These are phyloP conservation scores for Pogonophryne albipinna DNA, from an alignment of 2,797 vertebrate species.

Conservation along the genomic window DNA sequence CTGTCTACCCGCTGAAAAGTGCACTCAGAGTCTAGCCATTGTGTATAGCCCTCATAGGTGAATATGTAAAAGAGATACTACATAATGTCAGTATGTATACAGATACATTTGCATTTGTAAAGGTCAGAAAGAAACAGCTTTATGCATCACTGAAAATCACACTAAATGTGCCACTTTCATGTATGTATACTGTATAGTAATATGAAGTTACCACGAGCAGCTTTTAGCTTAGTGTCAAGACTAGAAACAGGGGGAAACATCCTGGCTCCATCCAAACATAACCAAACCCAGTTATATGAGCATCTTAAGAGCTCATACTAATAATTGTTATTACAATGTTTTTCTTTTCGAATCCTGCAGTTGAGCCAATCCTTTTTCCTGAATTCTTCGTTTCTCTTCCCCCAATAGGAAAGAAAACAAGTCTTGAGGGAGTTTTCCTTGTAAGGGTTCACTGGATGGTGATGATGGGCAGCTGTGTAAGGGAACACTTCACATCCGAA, in stretches of 20 bases:
- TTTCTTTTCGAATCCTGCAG: neutral
- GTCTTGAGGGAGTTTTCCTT: constrained; percentile 56
- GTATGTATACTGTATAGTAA: too few species aligned
- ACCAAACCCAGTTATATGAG: too few species aligned
- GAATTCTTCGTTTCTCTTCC: constrained; percentile 26
- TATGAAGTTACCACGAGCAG: too few species aligned
- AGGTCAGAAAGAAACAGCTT: too few species aligned
- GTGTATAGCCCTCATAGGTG: constrained; percentile 26
- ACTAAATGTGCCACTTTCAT: too few species aligned
- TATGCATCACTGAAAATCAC: too few species aligned
- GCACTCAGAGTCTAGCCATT: constrained; percentile 39
- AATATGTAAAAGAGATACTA: constrained; percentile 3
- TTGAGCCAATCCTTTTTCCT: constrained; percentile 7
- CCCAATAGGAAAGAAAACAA: constrained; percentile 28
- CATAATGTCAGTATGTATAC: neutral
- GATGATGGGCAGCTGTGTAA: constrained; percentile 83
- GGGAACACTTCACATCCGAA: constrained; percentile 77
- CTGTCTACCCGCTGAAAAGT: constrained; percentile 66
- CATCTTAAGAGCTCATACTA: neutral
- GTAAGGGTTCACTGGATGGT: constrained; percentile 69
- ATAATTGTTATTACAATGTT: neutral
- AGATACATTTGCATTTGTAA: too few species aligned
- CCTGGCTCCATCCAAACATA: neutral
- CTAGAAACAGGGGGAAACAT: neutral
- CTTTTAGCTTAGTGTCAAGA: too few species aligned